phyloP scores from a whole-genome alignment of 2,113 vertebrate species.

The Coregonus clupeaformis region DNA sequence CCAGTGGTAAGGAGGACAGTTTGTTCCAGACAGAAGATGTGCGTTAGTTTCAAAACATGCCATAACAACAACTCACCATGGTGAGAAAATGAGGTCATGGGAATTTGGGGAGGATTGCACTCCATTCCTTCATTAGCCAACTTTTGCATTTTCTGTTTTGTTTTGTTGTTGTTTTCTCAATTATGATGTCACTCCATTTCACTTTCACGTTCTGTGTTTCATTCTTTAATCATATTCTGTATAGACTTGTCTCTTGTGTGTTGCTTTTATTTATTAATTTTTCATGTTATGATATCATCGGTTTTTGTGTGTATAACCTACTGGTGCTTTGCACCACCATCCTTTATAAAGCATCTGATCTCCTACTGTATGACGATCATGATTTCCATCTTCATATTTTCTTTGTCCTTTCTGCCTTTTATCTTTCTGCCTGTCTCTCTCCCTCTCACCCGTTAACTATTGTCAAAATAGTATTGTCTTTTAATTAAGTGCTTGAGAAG shows the following conservation, averaged over 20 bases:
- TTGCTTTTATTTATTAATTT: background rate
- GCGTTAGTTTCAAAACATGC: background rate
- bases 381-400: background rate
- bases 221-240: too few species aligned
- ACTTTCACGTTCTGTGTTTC: background rate
- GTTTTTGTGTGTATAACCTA: background rate
- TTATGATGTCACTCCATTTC: background rate
- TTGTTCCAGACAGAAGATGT: constrained; percentile 5
- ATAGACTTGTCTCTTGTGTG: too few species aligned
- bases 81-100: background rate
- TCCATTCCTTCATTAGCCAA: background rate
- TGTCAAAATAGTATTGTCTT: too few species aligned
- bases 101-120: background rate
- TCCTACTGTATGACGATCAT: background rate
- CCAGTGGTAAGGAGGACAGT: constrained; percentile 8
- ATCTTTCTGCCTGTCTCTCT: background rate
- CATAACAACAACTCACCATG: background rate
- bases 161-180: background rate
- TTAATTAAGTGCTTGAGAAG: too few species aligned
- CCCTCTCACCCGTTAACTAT: background rate
- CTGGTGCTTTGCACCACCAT: background rate
- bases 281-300: background rate
- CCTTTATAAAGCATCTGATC: background rate
- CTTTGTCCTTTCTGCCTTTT: background rate
- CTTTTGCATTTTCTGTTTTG: background rate